A percentile compares a stretch with the other conserved stretches of the same genome.
Conservation (phyloP, 1,140 invertebrate genomes). For the Periplaneta americana region DNA sequence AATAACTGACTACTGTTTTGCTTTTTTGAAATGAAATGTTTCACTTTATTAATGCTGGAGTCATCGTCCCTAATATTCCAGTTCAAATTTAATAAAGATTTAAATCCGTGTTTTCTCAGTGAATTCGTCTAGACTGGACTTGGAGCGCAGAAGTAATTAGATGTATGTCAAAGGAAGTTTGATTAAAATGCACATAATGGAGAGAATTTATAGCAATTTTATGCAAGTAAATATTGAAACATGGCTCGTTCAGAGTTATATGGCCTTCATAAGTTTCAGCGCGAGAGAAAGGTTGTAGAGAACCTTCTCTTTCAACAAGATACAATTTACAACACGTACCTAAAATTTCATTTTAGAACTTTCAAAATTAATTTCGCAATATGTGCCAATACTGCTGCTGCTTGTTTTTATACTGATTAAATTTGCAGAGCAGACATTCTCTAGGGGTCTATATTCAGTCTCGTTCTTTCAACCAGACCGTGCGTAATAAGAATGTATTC, state of each 20-base stretch:
- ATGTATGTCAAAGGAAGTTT: background rate
- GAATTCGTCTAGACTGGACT: background rate
- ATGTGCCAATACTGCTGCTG: background rate
- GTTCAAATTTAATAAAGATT: too few species aligned
- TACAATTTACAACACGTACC: background rate
- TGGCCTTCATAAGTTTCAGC: background rate
- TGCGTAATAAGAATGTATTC: too few species aligned
- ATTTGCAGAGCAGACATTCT: background rate
- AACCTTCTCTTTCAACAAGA: background rate
- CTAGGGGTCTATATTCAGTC: too few species aligned
- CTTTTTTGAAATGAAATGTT: too few species aligned
- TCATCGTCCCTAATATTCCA: too few species aligned
- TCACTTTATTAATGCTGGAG: too few species aligned
- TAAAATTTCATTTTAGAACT: background rate
- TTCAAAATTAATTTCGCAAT: background rate
- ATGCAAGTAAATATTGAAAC: background rate
- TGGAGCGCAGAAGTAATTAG: background rate
- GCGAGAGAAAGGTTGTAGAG: background rate
- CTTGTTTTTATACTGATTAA: background rate
- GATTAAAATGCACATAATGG: background rate
- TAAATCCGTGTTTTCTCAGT: background rate
- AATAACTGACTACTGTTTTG: too few species aligned
- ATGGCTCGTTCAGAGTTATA: background rate
- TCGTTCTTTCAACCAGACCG: too few species aligned
- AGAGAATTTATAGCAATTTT: background rate